These are phyloP conservation scores for Heliconius melpomene DNA, from an alignment of 1,140 invertebrate genomes.

Conservation along the genomic window DNA sequence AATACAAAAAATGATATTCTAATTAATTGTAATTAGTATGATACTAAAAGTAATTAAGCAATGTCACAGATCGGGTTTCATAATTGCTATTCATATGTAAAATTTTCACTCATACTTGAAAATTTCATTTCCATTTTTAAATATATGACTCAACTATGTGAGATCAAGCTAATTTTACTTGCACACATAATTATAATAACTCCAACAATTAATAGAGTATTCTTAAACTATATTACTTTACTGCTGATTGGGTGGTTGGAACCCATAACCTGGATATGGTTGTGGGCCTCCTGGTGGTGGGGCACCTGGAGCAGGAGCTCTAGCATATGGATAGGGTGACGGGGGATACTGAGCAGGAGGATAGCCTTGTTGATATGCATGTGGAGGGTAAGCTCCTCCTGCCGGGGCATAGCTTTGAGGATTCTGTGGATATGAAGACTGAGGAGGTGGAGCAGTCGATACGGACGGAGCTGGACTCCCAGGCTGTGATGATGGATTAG, in stretches of 20 bases:
- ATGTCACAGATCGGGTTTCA: not conserved
- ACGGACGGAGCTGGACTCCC: constrained; percentile 75
- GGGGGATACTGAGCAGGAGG: constrained; percentile 78
- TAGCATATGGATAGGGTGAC: constrained; percentile 75
- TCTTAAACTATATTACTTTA: constrained; percentile 39
- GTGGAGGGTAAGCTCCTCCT: constrained; percentile 75
- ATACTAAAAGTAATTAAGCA: not conserved
- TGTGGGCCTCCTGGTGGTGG: constrained; percentile 75
- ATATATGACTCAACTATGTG: not conserved
- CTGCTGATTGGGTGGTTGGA: constrained; percentile 77
- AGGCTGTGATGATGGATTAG: constrained; percentile 79
- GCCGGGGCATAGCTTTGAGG: constrained; percentile 74
- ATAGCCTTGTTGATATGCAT: constrained; percentile 77
- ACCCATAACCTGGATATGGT: constrained; percentile 78
- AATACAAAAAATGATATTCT: not conserved
- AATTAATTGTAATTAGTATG: not conserved
- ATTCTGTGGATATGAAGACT: constrained; percentile 67
- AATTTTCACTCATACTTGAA: not conserved
- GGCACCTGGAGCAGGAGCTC: constrained; percentile 75
- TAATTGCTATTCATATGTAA: not conserved
- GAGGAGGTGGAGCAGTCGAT: constrained; percentile 71
- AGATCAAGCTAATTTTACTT: constrained; percentile 20
- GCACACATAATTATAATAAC: not conserved
- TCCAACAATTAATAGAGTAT: constrained; percentile 4
- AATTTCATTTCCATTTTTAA: not conserved